phyloP scores from a whole-genome alignment of 2,113 vertebrate genomes.

The Telmatochromis sp. region DNA sequence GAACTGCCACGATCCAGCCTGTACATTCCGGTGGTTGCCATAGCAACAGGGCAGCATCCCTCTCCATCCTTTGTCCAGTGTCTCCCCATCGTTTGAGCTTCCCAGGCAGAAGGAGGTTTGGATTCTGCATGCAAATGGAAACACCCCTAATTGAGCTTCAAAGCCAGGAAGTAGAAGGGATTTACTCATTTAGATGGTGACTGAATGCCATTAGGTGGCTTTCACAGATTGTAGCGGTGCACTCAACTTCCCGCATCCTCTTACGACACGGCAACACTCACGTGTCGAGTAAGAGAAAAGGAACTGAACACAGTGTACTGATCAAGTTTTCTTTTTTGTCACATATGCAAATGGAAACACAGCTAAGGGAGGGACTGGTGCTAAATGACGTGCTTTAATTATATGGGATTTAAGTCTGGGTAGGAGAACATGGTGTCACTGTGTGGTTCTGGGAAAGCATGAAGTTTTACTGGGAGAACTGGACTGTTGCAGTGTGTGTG shows the following conservation, averaged over 20 bases:
- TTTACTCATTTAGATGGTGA: background rate
- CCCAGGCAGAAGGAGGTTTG: constrained; percentile 33
- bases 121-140: constrained; percentile 40
- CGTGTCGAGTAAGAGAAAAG: background rate
- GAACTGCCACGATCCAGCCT: constrained; percentile 56
- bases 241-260: background rate
- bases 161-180: background rate
- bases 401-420: background rate
- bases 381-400: background rate
- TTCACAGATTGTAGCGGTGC: background rate
- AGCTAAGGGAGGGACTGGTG: background rate
- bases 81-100: constrained; percentile 33
- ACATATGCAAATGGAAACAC: background rate
- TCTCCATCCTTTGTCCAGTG: constrained; percentile 59
- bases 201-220: constrained; percentile 21
- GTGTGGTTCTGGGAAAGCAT: background rate
- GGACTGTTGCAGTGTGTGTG: background rate
- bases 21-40: constrained; percentile 67
- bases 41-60: constrained; percentile 70
- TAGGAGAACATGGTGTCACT: background rate
- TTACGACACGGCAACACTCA: background rate
- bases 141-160: constrained; percentile 1
- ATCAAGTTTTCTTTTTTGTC: background rate
- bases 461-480: background rate
- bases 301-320: background rate